These are phyloP conservation scores for Jordanella pulchra DNA, from an alignment of 2,797 vertebrate species.

Conservation along the genomic window DNA sequence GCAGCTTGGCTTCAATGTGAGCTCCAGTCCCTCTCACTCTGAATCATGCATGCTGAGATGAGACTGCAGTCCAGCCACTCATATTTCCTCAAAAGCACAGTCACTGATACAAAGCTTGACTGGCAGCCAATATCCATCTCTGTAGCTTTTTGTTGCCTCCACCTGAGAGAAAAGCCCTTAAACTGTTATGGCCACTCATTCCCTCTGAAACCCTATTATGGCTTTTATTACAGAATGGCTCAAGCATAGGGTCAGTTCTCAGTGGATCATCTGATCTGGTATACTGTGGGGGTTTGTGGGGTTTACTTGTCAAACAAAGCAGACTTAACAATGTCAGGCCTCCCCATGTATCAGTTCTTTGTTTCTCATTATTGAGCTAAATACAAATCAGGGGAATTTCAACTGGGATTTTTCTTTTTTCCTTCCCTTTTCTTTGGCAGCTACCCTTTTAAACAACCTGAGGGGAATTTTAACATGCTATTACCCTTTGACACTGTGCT, in stretches of 20 bases:
- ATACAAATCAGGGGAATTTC: slow-evolving; percentile 74
- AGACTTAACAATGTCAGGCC: slow-evolving; percentile 49
- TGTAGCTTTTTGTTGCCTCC: slow-evolving; percentile 72
- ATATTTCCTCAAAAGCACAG: slow-evolving; percentile 76
- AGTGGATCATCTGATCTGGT: slow-evolving; percentile 69
- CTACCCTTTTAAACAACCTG: slow-evolving; percentile 75
- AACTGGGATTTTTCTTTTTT: slow-evolving; percentile 58
- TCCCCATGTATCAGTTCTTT: slow-evolving; percentile 48
- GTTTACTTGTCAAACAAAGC: slow-evolving; percentile 55
- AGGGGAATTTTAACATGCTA: slow-evolving; percentile 80
- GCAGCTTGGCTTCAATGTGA: slow-evolving; percentile 72
- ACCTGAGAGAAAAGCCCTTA: slow-evolving; percentile 79
- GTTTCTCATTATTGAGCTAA: slow-evolving; percentile 72
- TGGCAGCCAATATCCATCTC: slow-evolving; percentile 74
- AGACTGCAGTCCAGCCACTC: slow-evolving; percentile 71
- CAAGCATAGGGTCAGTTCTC: slow-evolving; percentile 63
- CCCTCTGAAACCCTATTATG: slow-evolving; percentile 67
- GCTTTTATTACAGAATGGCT: slow-evolving; percentile 73
- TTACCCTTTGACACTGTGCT: slow-evolving; percentile 77
- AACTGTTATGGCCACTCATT: slow-evolving; percentile 73
- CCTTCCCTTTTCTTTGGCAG: slow-evolving; percentile 36
- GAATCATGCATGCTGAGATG: slow-evolving; percentile 74
- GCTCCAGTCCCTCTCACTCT: slow-evolving; percentile 71
- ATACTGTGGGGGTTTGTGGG: slow-evolving; percentile 43
- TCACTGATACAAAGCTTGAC: slow-evolving; percentile 75